These are phyloP conservation scores for Noctilio leporinus DNA, from an alignment of 2,113 vertebrate species.

Conservation along the genomic window DNA sequence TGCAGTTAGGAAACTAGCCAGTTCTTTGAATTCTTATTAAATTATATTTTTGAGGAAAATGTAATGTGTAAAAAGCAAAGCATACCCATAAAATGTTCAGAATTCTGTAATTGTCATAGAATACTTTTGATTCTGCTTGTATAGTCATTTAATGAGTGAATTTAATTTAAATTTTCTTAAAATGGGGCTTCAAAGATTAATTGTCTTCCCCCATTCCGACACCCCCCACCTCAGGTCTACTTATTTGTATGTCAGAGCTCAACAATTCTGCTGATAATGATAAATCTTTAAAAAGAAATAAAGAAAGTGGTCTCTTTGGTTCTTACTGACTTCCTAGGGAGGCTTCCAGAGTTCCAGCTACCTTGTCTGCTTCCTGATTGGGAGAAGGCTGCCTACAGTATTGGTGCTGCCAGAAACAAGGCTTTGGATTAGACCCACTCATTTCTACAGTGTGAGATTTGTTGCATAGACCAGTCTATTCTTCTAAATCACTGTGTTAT, in stretches of 20 bases:
- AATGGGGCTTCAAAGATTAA: not conserved
- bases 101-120: not conserved
- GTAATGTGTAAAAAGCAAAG: not conserved
- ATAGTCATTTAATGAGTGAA: conserved; percentile 3
- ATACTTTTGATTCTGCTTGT: not conserved
- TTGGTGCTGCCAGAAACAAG: not conserved
- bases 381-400: not conserved
- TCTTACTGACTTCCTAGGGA: not conserved
- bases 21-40: conserved; percentile 16
- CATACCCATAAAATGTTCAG: not conserved
- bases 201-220: not conserved
- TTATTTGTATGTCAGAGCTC: not conserved
- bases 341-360: not conserved
- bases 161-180: conserved; percentile 26
- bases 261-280: not conserved
- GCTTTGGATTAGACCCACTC: not conserved
- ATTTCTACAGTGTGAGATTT: conserved; percentile 1
- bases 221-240: not conserved
- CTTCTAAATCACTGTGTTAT: not conserved
- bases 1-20: not conserved
- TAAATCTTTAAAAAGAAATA: not conserved
- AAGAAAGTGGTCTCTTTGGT: not conserved
- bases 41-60: not conserved
- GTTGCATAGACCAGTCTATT: not conserved
- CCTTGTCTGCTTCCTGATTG: not conserved